Base-by-base conservation (phyloP, 2,888 invertebrate species). In the Hyalella azteca region DNA sequence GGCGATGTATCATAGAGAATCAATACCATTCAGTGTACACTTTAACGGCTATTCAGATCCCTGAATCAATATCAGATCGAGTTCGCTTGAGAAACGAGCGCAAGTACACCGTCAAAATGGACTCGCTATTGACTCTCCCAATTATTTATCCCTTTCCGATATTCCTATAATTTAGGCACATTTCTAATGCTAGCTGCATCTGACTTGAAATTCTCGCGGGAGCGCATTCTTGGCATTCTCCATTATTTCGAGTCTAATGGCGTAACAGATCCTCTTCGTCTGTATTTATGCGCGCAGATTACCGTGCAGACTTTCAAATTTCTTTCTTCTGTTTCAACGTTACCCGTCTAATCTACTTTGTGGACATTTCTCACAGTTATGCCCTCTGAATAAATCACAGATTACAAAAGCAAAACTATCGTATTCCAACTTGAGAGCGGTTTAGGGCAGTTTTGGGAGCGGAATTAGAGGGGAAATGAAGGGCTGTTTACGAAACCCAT, bases 11-110 rank as follows among this genome's bases (percentile, higher is more conserved):
- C 66, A 66, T 66, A 66, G 66, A 66, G 36, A 66, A 66, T 66
- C 66, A 66, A 66, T 66, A 66, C 66, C 66, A 66, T 66, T 66
- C 66, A 66, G 36, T 66, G 66, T 66, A 66, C 66, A 66, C 66
- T 66, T 32, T 66, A 66, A 66, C 36, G 66, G 66, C 66, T 36
- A 66, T 66, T 66, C 66, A 66, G 66, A 66, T 66, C 36, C 66
- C 66, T 66, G 66, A 66, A 66, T 66, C 66, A 66, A 66, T 66
- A 66, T 66, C 66, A 66, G 66, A 66, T 66, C 36, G 66, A 66
- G 66, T 66, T 39, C 39, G 66, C 36, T 66, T 66, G 66, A 66
- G 29, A 66, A 36, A 66, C 66, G 66, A 66, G 66, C 29, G 66
- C 36, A 66, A 66, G 66, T 66, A 66, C 66, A 66, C 66, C 36